These are phyloP conservation scores for Drosophila kokeensis DNA, from an alignment of 2,888 invertebrate genomes.

Conservation along the genomic window DNA sequence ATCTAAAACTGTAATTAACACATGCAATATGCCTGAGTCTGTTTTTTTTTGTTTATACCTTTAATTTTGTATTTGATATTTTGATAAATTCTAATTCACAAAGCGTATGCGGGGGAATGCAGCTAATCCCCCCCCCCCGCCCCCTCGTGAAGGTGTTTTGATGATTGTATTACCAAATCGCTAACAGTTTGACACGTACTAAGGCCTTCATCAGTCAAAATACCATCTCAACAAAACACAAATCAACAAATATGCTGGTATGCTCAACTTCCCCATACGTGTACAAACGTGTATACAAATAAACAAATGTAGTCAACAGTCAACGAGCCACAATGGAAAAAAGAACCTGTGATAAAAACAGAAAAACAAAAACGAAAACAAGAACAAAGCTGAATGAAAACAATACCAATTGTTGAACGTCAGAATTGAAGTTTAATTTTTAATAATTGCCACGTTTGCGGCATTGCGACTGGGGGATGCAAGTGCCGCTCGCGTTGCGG, in stretches of 20 bases:
- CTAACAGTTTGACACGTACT: background rate
- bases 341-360: conserved; percentile 5
- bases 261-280: background rate
- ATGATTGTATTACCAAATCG: background rate
- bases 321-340: background rate
- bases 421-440: background rate
- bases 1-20: conserved; percentile 12
- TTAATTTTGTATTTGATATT: no score
- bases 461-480: conserved; percentile 64
- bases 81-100: background rate
- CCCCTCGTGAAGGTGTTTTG: background rate
- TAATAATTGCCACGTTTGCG: conserved; percentile 1
- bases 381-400: background rate
- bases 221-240: background rate
- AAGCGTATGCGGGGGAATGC: background rate
- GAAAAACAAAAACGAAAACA: background rate
- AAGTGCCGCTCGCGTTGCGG: conserved; percentile 64
- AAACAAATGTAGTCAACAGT: background rate
- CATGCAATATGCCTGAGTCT: background rate
- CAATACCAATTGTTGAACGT: conserved; percentile 15
- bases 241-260: background rate
- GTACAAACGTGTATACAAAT: background rate
- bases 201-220: no score
- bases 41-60: no score
- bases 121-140: no score